Evolutionary conservation across 1,140 invertebrate genomes (phyloP).

Genomic region (Zaprionus davidi): DNA sequence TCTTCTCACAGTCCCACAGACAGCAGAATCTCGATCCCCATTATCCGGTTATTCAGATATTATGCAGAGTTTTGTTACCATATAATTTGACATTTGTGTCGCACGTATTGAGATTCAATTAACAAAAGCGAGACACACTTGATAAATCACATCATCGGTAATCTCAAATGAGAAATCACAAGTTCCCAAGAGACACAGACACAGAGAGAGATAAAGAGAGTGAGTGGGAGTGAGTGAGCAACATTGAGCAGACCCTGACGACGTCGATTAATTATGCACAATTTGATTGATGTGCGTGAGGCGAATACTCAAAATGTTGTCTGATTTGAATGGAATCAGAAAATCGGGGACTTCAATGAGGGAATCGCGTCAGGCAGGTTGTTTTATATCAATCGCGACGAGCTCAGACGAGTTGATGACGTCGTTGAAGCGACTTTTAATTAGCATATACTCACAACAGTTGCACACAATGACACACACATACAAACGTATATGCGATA

Average conservation of each 20-base stretch:
- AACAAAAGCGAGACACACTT: constrained; percentile 52
- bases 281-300: constrained; percentile 79
- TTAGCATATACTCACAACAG: constrained; percentile 70
- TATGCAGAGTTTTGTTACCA: constrained; percentile 3
- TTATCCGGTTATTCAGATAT: constrained; percentile 27
- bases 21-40: constrained; percentile 31
- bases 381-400: constrained; percentile 1
- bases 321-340: background rate
- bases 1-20: constrained; percentile 21
- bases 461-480: constrained; percentile 45
- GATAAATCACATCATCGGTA: constrained; percentile 62
- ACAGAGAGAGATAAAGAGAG: background rate
- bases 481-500: background rate
- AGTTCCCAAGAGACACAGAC: constrained; percentile 10
- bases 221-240: background rate
- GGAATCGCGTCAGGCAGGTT: background rate
- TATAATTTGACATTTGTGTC: constrained; percentile 49
- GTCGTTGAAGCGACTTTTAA: constrained; percentile 58
- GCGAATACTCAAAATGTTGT: constrained; percentile 45
- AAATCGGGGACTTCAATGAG: background rate
- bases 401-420: constrained; percentile 52
- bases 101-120: constrained; percentile 73
- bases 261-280: constrained; percentile 75
- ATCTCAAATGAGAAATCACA: constrained; percentile 21
- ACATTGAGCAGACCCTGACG: constrained; percentile 10